Evolutionary conservation across 2,113 vertebrate species (phyloP).

Genomic region (Ochotona princeps): DNA sequence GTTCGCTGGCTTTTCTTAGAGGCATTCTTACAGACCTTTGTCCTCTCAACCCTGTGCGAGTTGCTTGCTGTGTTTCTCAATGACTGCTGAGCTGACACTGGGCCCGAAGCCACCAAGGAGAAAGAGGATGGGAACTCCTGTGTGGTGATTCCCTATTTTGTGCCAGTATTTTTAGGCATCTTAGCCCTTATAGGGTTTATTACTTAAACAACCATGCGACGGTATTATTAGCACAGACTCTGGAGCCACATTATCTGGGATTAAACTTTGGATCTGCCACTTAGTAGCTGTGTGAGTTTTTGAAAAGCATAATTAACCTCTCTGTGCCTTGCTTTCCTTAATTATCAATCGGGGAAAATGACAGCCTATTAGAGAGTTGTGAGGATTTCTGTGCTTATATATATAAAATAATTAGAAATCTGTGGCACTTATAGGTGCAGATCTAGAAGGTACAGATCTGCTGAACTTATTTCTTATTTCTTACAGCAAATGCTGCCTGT

Average conservation of each 20-base stretch:
- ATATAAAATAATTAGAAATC: constrained; percentile 2
- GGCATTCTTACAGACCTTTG: not conserved
- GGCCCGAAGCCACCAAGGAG: not conserved
- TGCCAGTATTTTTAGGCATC: not conserved
- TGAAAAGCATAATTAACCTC: constrained; percentile 12
- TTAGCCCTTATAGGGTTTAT: constrained; percentile 1
- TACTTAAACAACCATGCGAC: not conserved
- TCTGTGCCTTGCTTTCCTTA: constrained; percentile 30
- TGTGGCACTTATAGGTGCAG: not conserved
- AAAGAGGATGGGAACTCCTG: not conserved
- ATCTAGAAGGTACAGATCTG: not conserved
- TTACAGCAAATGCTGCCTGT: not conserved
- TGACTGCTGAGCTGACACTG: not conserved
- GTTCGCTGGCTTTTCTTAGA: not conserved
- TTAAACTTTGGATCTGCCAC: not conserved
- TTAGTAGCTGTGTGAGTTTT: not conserved
- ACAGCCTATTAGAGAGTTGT: not conserved
- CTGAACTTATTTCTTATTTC: no score
- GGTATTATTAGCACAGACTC: not conserved
- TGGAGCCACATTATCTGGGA: not conserved
- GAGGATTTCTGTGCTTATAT: not conserved
- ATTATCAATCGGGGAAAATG: constrained; percentile 6
- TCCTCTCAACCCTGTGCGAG: not conserved
- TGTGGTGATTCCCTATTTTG: not conserved
- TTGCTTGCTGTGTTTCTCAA: not conserved